These are phyloP conservation scores for Phyto melanocephala DNA, from an alignment of 2,888 invertebrate genomes.

Conservation along the genomic window DNA sequence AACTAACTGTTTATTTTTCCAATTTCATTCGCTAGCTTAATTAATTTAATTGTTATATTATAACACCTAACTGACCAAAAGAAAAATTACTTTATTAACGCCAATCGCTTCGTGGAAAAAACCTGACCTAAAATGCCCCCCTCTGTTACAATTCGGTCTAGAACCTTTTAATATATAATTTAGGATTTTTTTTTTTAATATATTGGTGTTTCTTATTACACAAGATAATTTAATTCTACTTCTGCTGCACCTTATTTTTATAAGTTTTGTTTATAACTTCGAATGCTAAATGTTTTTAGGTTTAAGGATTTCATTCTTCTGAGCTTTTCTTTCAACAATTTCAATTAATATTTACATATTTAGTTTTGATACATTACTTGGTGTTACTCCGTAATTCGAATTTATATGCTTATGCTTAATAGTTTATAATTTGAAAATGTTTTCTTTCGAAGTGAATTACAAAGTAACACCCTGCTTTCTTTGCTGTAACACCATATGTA, in stretches of 20 bases:
- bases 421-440: too few species aligned
- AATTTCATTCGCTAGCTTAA: constrained; percentile 15
- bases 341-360: background rate
- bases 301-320: constrained; percentile 9
- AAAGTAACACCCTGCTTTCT: too few species aligned
- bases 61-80: background rate
- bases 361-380: too few species aligned
- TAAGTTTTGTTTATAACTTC: too few species aligned
- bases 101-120: background rate
- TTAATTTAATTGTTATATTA: constrained; percentile 15
- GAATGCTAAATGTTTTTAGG: constrained; percentile 1
- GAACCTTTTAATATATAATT: constrained; percentile 21
- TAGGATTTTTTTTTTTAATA: background rate
- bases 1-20: constrained; percentile 3
- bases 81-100: background rate
- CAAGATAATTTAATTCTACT: too few species aligned
- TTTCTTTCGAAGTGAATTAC: too few species aligned
- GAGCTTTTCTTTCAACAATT: background rate
- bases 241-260: too few species aligned
- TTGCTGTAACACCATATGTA: too few species aligned
- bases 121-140: background rate
- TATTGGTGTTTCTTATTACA: too few species aligned
- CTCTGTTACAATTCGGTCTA: constrained; percentile 35
- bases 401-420: too few species aligned
- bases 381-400: too few species aligned